These are phyloP conservation scores for Salpingus planirostris DNA, from an alignment of 2,888 invertebrate genomes.

Conservation along the genomic window DNA sequence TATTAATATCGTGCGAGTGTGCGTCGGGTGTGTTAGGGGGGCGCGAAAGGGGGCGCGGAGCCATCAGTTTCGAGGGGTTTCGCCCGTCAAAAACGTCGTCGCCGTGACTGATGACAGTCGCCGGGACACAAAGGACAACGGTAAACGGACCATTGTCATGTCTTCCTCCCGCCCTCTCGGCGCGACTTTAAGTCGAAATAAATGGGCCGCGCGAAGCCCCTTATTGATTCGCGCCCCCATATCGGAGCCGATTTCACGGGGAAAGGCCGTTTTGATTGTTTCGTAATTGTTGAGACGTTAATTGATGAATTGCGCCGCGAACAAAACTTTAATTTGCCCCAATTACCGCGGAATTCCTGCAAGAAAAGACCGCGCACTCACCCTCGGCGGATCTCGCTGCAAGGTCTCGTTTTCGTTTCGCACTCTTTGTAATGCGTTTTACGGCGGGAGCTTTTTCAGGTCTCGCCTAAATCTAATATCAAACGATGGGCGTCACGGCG, in stretches of 20 bases:
- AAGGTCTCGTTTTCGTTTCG: too few species aligned
- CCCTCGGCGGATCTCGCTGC: too few species aligned
- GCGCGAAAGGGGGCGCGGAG: constrained; percentile 23
- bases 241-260: constrained; percentile 9
- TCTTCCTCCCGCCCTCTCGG: constrained; percentile 17
- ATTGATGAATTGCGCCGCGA: constrained; percentile 9
- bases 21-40: constrained; percentile 11
- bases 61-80: constrained; percentile 29
- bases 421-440: too few species aligned
- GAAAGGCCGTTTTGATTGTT: constrained; percentile 12
- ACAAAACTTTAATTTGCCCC: not conserved
- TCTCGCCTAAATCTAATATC: too few species aligned
- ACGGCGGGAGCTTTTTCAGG: too few species aligned
- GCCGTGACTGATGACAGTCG: constrained; percentile 28
- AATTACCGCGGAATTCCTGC: too few species aligned
- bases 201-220: constrained; percentile 3
- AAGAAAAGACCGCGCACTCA: too few species aligned
- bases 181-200: constrained; percentile 14
- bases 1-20: constrained; percentile 13
- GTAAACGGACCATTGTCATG: constrained; percentile 20
- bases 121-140: constrained; percentile 20
- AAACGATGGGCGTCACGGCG: too few species aligned
- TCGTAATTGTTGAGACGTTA: constrained; percentile 10
- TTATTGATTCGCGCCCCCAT: constrained; percentile 11
- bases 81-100: constrained; percentile 29